Conservation (phyloP, 2,113 vertebrate genomes). For the Astur gentilis region DNA sequence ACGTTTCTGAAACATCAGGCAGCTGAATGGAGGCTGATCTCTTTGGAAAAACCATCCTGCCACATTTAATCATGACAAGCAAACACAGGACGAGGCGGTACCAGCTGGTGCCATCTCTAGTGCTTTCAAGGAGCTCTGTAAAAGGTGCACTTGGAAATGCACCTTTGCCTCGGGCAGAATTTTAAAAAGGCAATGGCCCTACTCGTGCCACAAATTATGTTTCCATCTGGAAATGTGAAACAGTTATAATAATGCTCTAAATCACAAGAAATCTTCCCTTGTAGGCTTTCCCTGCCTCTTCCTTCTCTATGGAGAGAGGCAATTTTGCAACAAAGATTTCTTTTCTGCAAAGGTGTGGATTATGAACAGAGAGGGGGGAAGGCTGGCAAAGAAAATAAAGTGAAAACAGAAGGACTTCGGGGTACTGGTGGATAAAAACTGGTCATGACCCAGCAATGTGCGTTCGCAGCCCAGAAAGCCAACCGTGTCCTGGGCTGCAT, state of each 20-base stretch:
- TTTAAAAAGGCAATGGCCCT: background rate
- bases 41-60: background rate
- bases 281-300: background rate
- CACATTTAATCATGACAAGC: background rate
- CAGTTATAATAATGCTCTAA: background rate
- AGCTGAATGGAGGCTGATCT: background rate
- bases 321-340: background rate
- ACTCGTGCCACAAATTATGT: background rate
- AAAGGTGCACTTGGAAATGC: background rate
- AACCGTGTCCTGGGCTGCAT: accelerated
- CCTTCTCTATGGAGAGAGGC: background rate
- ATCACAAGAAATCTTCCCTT: background rate
- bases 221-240: background rate
- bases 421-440: background rate
- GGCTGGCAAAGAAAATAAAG: background rate
- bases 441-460: accelerated
- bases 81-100: background rate
- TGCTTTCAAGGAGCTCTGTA: background rate
- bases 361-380: background rate
- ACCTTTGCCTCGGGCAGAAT: background rate
- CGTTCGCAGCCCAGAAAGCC: accelerated
- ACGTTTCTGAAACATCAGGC: background rate
- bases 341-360: background rate
- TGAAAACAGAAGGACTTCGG: background rate
- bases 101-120: background rate